These are phyloP conservation scores for Passer domesticus DNA, from an alignment of 2,113 vertebrate genomes.

Conservation along the genomic window DNA sequence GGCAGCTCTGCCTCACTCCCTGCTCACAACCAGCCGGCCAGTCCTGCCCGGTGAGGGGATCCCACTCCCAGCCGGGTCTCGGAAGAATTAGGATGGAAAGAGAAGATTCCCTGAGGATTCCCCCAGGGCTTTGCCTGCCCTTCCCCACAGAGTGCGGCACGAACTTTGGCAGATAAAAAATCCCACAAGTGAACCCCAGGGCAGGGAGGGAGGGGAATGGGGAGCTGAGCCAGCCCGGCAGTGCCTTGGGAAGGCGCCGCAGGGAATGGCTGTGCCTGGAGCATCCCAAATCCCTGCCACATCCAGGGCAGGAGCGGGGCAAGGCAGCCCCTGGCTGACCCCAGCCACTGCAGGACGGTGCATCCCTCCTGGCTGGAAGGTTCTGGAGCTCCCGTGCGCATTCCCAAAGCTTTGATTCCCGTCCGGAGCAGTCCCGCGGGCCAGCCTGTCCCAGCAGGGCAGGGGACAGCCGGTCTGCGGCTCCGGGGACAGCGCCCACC, in stretches of 20 bases:
- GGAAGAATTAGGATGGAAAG: too few species aligned
- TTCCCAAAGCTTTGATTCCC: neutral
- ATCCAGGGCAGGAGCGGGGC: neutral
- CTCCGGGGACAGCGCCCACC: neutral
- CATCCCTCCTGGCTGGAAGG: too few species aligned
- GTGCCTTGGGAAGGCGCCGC: neutral
- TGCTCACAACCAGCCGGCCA: fast-evolving
- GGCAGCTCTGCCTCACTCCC: neutral
- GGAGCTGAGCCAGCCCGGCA: neutral
- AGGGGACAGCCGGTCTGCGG: neutral
- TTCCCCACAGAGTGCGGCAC: neutral
- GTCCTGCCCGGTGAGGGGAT: neutral
- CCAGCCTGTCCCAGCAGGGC: neutral
- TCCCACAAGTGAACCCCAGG: neutral
- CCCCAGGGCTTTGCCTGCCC: neutral
- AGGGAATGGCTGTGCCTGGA: neutral
- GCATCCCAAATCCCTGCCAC: neutral
- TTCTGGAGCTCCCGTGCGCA: neutral
- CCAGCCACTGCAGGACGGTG: neutral
- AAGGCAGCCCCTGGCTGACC: neutral
- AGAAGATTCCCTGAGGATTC: neutral
- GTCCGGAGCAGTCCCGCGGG: neutral
- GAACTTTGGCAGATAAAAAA: neutral
- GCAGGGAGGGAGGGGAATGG: neutral
- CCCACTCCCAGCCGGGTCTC: neutral